Conservation (phyloP, 2,888 invertebrate species). For the Pollenia amentaria region DNA sequence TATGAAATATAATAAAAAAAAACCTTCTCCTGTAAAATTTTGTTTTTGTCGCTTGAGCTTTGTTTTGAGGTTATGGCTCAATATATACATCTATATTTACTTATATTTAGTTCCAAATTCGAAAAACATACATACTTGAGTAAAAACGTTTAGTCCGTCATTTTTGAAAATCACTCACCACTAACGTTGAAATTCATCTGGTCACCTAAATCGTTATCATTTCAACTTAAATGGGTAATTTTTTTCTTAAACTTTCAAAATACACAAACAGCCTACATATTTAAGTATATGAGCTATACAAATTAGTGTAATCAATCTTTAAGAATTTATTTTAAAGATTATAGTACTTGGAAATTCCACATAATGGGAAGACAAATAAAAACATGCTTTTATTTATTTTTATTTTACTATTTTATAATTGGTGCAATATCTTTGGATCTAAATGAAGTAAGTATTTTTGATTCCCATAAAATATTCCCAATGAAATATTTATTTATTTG, state of each 20-base stretch:
- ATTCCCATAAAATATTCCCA: neutral
- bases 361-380: constrained; percentile 22
- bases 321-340: constrained; percentile 9
- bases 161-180: no score
- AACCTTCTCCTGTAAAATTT: no score
- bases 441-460: constrained; percentile 30
- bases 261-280: neutral
- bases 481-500: neutral
- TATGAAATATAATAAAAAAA: no score
- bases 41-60: no score
- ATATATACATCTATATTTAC: no score
- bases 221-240: constrained; percentile 31
- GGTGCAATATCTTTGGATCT: constrained; percentile 12
- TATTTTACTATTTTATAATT: constrained; percentile 18
- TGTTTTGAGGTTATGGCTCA: no score
- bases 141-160: no score
- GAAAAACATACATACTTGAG: no score
- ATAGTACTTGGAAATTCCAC: neutral
- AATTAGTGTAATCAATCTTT: neutral
- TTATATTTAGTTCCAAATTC: no score
- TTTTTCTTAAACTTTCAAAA: neutral
- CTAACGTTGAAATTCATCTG: neutral
- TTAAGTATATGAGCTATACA: neutral
- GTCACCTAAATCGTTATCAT: constrained; percentile 36
- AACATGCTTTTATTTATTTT: constrained; percentile 2